Conservation (phyloP, 2,797 vertebrate genomes). For the Knipowitschia caucasica region DNA sequence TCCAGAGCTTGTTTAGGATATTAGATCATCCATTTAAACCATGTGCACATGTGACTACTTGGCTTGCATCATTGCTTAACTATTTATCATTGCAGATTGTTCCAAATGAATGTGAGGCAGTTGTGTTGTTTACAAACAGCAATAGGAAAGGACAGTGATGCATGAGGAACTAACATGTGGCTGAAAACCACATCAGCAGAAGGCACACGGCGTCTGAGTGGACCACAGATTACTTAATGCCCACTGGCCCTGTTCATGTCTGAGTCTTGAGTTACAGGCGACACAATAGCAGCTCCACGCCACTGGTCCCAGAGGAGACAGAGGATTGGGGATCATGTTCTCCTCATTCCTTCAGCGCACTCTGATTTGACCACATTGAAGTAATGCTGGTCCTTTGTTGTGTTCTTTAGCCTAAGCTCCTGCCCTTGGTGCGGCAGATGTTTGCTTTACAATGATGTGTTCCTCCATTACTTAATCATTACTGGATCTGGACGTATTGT, state of each 20-base stretch:
- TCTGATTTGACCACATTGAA: slow-evolving; percentile 58
- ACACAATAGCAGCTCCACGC: slow-evolving; percentile 66
- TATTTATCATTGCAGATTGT: neutral
- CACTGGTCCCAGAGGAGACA: slow-evolving; percentile 30
- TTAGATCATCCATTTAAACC: slow-evolving; percentile 4
- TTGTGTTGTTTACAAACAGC: slow-evolving; percentile 3
- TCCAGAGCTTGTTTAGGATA: slow-evolving; percentile 4
- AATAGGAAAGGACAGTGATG: slow-evolving; percentile 29
- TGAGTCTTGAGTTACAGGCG: slow-evolving; percentile 59
- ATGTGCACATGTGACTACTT: neutral
- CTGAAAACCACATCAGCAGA: slow-evolving; percentile 53
- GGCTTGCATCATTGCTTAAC: neutral
- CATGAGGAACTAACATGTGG: slow-evolving; percentile 21
- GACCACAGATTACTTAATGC: slow-evolving; percentile 66
- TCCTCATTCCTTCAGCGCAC: slow-evolving; percentile 43
- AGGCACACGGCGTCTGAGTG: slow-evolving; percentile 50
- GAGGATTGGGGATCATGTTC: slow-evolving; percentile 61
- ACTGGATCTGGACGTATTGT: slow-evolving; percentile 18
- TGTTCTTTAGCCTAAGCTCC: slow-evolving; percentile 32
- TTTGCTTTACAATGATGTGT: slow-evolving; percentile 47
- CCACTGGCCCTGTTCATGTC: slow-evolving; percentile 57
- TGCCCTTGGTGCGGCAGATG: slow-evolving; percentile 61
- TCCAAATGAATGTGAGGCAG: neutral
- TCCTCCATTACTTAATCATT: slow-evolving; percentile 30
- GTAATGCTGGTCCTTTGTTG: slow-evolving; percentile 46